A percentile compares a stretch with the other conserved stretches of the same genome.
These are phyloP conservation scores for Emydocephalus ijimae DNA, from an alignment of 2,113 vertebrate species.

Conservation along the genomic window DNA sequence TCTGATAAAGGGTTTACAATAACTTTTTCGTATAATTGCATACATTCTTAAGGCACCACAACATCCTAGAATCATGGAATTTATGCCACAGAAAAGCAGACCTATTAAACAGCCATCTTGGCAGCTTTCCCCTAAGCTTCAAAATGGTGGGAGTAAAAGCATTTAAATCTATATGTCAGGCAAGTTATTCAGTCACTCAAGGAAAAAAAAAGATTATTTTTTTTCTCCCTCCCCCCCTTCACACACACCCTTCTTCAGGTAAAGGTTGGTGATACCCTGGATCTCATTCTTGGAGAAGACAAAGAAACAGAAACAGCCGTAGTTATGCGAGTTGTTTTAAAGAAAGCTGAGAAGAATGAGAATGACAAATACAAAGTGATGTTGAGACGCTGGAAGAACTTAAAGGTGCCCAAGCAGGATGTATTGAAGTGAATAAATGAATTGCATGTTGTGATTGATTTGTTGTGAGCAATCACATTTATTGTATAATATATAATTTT, in stretches of 20 bases:
- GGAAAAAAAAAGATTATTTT: background rate
- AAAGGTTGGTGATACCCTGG: constrained; percentile 87
- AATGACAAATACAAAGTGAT: constrained; percentile 80
- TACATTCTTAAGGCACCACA: background rate
- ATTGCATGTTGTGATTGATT: constrained; percentile 35
- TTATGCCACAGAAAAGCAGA: background rate
- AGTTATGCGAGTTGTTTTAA: constrained; percentile 84
- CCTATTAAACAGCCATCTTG: constrained; percentile 1
- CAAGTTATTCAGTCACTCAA: rapidly evolving
- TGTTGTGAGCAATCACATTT: constrained; percentile 1
- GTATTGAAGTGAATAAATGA: constrained; percentile 61
- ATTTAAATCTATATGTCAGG: background rate
- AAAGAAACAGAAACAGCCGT: constrained; percentile 77
- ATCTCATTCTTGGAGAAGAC: constrained; percentile 81
- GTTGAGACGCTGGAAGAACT: constrained; percentile 86
- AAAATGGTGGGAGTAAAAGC: background rate
- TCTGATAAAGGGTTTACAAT: background rate
- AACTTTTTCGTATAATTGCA: background rate
- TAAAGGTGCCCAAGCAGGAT: constrained; percentile 79
- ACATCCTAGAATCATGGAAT: background rate
- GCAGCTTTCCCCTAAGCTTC: background rate
- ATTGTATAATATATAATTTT: constrained; percentile 49
- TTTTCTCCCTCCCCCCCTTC: background rate
- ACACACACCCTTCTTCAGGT: constrained; percentile 72
- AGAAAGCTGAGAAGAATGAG: constrained; percentile 70